A percentile compares a stretch with the other conserved stretches of the same genome.
Conservation (phyloP, 1,140 invertebrate species). For the Myzus persicae region DNA sequence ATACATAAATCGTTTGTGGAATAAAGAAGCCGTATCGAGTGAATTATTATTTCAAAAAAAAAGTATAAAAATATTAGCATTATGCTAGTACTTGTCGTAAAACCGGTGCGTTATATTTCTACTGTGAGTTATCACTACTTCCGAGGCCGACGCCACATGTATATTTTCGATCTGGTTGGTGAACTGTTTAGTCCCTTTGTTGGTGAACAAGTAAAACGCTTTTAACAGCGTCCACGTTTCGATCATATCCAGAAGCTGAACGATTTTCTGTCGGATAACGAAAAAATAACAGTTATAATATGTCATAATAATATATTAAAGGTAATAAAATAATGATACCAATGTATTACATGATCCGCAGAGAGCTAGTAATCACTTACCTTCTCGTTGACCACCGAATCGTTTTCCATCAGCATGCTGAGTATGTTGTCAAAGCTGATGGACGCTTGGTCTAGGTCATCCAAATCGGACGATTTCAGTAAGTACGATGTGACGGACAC, state of each 20-base stretch:
- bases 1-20: neutral
- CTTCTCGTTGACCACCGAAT: constrained; percentile 45
- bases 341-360: neutral
- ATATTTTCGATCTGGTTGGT: constrained; percentile 33
- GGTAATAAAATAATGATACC: no score
- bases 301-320: no score
- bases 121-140: neutral
- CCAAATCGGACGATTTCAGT: constrained; percentile 23
- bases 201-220: constrained; percentile 45
- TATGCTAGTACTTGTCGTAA: constrained; percentile 25
- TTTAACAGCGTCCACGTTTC: constrained; percentile 31
- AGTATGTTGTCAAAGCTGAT: constrained; percentile 48
- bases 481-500: constrained; percentile 42
- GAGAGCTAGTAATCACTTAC: neutral
- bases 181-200: constrained; percentile 25
- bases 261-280: constrained; percentile 18
- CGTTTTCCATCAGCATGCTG: constrained; percentile 38
- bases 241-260: constrained; percentile 37
- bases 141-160: neutral
- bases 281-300: neutral
- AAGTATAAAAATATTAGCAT: neutral
- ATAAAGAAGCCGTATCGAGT: neutral
- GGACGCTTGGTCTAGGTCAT: constrained; percentile 30
- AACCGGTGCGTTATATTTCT: neutral
- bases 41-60: neutral